A percentile compares a stretch with the other conserved stretches of the same genome.
These are phyloP conservation scores for Macrobrachium rosenbergii DNA, from an alignment of 1,140 invertebrate species.

Conservation along the genomic window DNA sequence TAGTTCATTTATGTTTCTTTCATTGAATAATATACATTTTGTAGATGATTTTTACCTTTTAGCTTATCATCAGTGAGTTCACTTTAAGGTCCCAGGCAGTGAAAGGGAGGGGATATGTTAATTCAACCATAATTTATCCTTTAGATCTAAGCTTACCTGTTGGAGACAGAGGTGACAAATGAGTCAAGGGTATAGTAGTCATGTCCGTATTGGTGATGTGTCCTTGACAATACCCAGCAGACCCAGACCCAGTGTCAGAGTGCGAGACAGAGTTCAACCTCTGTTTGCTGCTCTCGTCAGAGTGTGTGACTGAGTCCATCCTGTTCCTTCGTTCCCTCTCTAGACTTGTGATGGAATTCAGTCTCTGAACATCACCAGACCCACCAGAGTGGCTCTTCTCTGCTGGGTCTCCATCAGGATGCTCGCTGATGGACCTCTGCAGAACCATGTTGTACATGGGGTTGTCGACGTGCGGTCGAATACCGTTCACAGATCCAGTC, in stretches of 20 bases:
- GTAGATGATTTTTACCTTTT: too few relatives aligned
- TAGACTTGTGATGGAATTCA: too few relatives aligned
- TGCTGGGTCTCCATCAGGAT: not conserved
- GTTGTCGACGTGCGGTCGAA: conserved; percentile 4
- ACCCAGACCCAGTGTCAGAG: conserved; percentile 15
- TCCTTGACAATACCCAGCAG: not conserved
- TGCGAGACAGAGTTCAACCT: not conserved
- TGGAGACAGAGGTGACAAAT: not conserved
- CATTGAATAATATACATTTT: too few relatives aligned
- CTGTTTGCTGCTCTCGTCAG: not conserved
- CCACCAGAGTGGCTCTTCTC: not conserved
- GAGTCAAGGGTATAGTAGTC: not conserved
- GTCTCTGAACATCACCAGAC: not conserved
- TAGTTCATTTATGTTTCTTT: too few relatives aligned
- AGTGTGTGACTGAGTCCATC: too few relatives aligned
- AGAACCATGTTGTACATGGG: not conserved
- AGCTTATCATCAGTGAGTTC: too few relatives aligned
- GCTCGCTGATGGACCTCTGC: not conserved
- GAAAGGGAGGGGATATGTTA: too few relatives aligned
- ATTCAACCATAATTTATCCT: too few relatives aligned
- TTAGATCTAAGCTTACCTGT: not conserved
- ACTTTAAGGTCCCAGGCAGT: too few relatives aligned
- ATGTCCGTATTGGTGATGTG: conserved; percentile 10
- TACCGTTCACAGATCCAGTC: not conserved
- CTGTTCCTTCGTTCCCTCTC: too few relatives aligned